Percentiles rank a stretch among this genome's conserved stretches.
Evolutionary conservation across 2,888 invertebrate species (phyloP).

Genomic region (Microchrysa polita): DNA sequence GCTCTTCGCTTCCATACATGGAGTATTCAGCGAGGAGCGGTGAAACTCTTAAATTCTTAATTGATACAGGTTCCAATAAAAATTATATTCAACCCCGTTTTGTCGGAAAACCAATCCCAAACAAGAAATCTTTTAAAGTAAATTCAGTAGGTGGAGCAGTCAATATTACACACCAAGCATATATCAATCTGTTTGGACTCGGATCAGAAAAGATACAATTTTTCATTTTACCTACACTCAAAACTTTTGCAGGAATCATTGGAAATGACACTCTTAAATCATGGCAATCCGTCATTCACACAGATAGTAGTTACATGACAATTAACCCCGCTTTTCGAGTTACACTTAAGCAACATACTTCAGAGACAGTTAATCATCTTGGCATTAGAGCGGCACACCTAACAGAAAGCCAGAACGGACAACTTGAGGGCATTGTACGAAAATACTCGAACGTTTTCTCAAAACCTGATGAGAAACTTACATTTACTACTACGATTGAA

Average conservation of each 20-base stretch:
- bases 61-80: not conserved
- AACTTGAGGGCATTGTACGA: not conserved
- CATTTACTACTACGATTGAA: not conserved
- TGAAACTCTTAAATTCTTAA: not conserved
- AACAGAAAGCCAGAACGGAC: not conserved
- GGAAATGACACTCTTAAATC: not conserved
- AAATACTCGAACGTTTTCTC: not conserved
- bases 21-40: not conserved
- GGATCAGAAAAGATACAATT: not conserved
- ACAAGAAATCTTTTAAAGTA: not conserved
- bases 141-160: not conserved
- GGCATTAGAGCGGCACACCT: not conserved
- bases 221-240: not conserved
- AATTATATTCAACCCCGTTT: no score
- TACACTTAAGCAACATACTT: conserved; percentile 1
- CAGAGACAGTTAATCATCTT: not conserved
- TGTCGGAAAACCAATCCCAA: not conserved
- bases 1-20: not conserved
- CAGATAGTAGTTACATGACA: not conserved
- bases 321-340: no score
- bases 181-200: not conserved
- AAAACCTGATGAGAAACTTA: not conserved
- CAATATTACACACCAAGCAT: not conserved
- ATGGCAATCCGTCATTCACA: not conserved
- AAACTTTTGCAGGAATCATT: not conserved